These are phyloP conservation scores for Xiphias gladius DNA, from an alignment of 2,113 vertebrate genomes.

Conservation along the genomic window DNA sequence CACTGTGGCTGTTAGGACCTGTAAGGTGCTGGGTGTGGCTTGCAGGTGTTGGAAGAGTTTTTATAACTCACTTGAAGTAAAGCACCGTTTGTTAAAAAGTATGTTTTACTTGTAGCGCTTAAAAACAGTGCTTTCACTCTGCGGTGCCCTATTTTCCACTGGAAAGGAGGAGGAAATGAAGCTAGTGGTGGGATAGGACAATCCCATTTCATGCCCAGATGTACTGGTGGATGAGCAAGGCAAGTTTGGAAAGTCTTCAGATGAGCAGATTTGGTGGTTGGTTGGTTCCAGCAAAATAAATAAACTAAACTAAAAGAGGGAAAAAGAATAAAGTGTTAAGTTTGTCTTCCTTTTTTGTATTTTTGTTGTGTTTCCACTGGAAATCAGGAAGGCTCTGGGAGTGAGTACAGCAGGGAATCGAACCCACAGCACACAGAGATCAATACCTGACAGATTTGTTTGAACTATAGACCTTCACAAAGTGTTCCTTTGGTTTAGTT, in stretches of 20 bases:
- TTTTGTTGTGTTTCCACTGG: slow-evolving; percentile 48
- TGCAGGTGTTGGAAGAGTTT: slow-evolving; percentile 21
- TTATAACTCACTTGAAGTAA: slow-evolving; percentile 35
- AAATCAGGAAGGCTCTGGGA: slow-evolving; percentile 22
- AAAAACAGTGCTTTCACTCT: slow-evolving; percentile 9
- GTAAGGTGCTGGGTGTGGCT: background rate
- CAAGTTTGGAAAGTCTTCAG: slow-evolving; percentile 3
- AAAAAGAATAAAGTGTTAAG: background rate
- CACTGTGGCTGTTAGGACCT: slow-evolving; percentile 1
- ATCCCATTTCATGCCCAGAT: background rate
- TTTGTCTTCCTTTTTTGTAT: slow-evolving; percentile 57
- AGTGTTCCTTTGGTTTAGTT: slow-evolving; percentile 60
- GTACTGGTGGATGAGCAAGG: background rate
- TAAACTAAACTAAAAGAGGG: slow-evolving; percentile 12
- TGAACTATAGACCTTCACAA: slow-evolving; percentile 52
- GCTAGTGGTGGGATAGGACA: background rate
- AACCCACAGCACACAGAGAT: background rate
- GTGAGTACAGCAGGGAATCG: slow-evolving; percentile 13
- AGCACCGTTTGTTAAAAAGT: slow-evolving; percentile 7
- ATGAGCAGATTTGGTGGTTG: slow-evolving; percentile 18
- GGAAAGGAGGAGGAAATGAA: slow-evolving; percentile 16
- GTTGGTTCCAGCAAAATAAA: slow-evolving; percentile 38
- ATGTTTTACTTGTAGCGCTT: slow-evolving; percentile 29
- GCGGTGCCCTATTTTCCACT: background rate
- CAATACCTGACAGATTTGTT: background rate